Percentiles rank a stretch among this genome's conserved stretches.
Conservation (phyloP, 2,797 vertebrate species). For the Rhabdomys pumilio region DNA sequence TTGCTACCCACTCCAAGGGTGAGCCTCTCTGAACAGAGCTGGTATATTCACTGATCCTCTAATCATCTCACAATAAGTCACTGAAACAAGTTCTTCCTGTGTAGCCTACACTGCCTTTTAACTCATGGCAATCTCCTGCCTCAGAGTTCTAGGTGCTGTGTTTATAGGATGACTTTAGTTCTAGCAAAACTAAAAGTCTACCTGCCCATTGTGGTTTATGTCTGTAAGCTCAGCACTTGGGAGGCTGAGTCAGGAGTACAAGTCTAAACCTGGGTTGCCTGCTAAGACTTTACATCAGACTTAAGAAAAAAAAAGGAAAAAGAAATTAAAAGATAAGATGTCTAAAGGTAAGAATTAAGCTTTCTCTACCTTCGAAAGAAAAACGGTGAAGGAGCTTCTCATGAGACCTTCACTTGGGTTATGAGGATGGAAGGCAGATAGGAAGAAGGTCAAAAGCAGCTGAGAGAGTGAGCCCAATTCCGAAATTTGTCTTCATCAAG, state of each 20-base stretch:
- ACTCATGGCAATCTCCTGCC: neutral
- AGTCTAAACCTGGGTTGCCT: neutral
- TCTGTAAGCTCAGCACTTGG: neutral
- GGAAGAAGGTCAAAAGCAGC: neutral
- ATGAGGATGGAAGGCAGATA: neutral
- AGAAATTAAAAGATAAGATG: neutral
- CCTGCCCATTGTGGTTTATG: neutral
- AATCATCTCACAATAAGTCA: neutral
- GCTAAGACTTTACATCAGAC: neutral
- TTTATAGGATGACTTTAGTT: neutral
- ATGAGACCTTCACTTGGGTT: neutral
- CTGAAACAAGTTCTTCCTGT: neutral
- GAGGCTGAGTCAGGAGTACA: neutral
- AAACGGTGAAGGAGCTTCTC: neutral
- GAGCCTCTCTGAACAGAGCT: neutral
- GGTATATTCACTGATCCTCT: neutral
- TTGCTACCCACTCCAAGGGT: neutral
- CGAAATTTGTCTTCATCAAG: constrained; percentile 44
- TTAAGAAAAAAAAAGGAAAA: no score
- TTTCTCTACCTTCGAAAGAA: neutral
- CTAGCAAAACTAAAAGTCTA: neutral
- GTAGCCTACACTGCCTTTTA: neutral
- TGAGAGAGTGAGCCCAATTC: constrained; percentile 5
- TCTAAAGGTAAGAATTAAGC: neutral
- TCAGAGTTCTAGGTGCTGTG: neutral